These are phyloP conservation scores for Sebastes matsubarae DNA, from an alignment of 2,797 vertebrate genomes.

Conservation along the genomic window DNA sequence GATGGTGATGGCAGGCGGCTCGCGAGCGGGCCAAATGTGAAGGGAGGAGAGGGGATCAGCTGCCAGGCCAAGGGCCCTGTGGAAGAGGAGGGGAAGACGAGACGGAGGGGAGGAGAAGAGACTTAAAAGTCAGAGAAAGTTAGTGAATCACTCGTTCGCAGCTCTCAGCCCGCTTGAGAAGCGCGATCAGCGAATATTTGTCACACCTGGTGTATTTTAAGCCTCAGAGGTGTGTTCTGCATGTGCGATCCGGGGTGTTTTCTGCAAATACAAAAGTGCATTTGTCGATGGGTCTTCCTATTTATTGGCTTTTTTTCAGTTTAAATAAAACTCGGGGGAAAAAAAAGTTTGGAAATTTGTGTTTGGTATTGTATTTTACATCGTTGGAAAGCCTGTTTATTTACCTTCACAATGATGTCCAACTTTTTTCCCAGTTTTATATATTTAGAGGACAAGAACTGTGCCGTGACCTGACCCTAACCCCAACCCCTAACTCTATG, in stretches of 20 bases:
- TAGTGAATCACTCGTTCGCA: slow-evolving; percentile 26
- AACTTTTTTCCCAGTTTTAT: too few species aligned
- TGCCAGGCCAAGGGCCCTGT: slow-evolving; percentile 57
- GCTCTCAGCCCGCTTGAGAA: slow-evolving; percentile 23
- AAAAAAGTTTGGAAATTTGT: too few species aligned
- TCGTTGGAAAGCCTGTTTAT: too few species aligned
- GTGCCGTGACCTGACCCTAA: not conserved
- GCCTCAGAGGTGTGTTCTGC: slow-evolving; percentile 32
- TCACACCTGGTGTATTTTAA: slow-evolving; percentile 61
- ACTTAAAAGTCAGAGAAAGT: not conserved
- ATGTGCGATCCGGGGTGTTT: not conserved
- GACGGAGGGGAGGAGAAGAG: not conserved
- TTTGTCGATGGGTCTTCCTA: not conserved
- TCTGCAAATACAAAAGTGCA: not conserved
- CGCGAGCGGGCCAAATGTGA: slow-evolving; percentile 61
- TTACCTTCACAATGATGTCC: too few species aligned
- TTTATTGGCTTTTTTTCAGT: not conserved
- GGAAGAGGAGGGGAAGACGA: slow-evolving; percentile 21
- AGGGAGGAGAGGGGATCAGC: slow-evolving; percentile 66
- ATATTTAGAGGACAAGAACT: not conserved
- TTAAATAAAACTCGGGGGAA: not conserved
- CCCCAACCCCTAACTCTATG: not conserved
- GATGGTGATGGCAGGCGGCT: slow-evolving; percentile 73
- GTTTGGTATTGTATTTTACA: too few species aligned
- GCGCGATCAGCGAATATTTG: slow-evolving; percentile 43